Conservation (phyloP, 2,797 vertebrate species). For the Xiphorhynchus erythropygius region DNA sequence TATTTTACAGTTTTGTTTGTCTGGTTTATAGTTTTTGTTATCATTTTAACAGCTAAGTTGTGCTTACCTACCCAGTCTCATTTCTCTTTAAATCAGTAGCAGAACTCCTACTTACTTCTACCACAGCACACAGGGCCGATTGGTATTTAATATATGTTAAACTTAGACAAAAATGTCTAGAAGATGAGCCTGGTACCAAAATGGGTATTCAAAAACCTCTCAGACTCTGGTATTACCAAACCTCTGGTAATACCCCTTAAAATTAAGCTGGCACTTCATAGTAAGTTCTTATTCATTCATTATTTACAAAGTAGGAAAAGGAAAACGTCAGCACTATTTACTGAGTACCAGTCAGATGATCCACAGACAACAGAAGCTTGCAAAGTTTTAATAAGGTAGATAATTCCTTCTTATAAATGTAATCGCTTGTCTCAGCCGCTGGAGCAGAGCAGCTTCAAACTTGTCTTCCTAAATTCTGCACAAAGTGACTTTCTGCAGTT, state of each 20-base stretch:
- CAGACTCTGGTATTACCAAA: neutral
- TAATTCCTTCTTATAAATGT: constrained; percentile 1
- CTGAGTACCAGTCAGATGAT: constrained; percentile 10
- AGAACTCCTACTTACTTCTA: neutral
- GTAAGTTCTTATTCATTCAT: constrained; percentile 13
- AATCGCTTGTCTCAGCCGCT: neutral
- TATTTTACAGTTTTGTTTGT: neutral
- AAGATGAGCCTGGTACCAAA: neutral
- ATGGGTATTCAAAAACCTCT: neutral
- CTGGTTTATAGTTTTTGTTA: neutral
- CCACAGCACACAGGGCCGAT: neutral
- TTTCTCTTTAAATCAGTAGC: neutral
- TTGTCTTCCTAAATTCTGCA: neutral
- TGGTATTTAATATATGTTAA: neutral
- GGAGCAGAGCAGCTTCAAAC: constrained; percentile 18
- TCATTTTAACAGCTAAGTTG: neutral
- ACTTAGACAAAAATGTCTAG: neutral
- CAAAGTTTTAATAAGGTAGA: constrained; percentile 34
- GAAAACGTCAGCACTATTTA: constrained; percentile 23
- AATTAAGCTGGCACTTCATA: constrained; percentile 1
- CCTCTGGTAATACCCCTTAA: neutral
- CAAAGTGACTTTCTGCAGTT: neutral
- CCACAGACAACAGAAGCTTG: constrained; percentile 28
- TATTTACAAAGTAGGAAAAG: constrained; percentile 36
- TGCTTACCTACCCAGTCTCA: neutral